phyloP scores from a whole-genome alignment of 92 coral and sea anemone genomes.

The Phymanthus crucifer region DNA sequence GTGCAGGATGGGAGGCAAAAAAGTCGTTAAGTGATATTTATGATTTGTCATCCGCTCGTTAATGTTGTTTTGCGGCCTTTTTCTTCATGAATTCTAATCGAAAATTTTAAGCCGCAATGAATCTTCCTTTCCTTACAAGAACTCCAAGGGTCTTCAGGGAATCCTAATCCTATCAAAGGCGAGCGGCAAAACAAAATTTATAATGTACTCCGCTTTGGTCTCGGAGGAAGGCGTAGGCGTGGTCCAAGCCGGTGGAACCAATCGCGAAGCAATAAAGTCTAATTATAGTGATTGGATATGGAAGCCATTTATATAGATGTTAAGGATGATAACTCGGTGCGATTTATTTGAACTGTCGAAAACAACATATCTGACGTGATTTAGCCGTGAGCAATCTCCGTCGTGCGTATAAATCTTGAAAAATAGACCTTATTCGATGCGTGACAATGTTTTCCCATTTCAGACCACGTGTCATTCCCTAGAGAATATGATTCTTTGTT shows the following conservation, averaged over 20 bases:
- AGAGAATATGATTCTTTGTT: no score
- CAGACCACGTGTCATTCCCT: no score
- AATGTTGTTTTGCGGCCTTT: not conserved
- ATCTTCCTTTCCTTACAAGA: not conserved
- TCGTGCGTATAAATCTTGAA: no score
- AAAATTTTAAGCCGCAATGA: not conserved
- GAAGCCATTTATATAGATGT: slow-evolving; percentile 1
- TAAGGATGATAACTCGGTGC: no score
- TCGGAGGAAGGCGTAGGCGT: not conserved
- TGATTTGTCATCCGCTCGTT: not conserved
- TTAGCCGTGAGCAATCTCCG: no score
- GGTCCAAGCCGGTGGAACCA: not conserved
- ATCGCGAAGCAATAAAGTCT: not conserved
- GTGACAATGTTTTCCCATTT: no score
- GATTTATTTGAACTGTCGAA: no score
- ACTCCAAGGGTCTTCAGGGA: not conserved
- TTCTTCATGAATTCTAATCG: not conserved
- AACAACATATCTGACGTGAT: no score
- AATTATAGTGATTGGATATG: not conserved
- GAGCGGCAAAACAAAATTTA: not conserved
- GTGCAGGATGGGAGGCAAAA: not conserved
- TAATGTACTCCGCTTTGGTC: no score
- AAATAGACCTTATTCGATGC: no score
- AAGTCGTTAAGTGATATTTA: not conserved
- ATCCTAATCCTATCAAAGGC: not conserved